These are phyloP conservation scores for Drosophila borealis DNA, from an alignment of 2,888 invertebrate genomes.

Conservation along the genomic window DNA sequence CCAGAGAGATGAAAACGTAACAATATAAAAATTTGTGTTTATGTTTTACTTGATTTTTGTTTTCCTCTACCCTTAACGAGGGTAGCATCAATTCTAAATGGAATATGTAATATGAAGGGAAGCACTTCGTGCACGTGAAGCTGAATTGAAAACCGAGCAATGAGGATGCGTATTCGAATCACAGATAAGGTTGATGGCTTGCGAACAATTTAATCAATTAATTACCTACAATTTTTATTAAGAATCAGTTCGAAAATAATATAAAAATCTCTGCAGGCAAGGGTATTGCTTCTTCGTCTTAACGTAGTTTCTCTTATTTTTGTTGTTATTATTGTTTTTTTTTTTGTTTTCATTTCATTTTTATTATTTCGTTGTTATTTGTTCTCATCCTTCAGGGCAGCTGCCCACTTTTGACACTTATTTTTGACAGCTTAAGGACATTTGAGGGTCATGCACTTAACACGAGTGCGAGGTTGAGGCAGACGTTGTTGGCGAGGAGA, in stretches of 20 bases:
- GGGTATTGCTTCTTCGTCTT: slow-evolving; percentile 13
- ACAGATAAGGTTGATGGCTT: no score
- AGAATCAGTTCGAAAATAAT: not conserved
- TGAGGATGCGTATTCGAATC: no score
- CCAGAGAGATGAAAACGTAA: slow-evolving; percentile 65
- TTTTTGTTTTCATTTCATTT: slow-evolving; percentile 38
- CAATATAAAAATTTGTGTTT: slow-evolving; percentile 73
- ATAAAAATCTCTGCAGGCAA: not conserved
- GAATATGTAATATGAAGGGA: not conserved
- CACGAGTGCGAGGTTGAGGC: slow-evolving; percentile 15
- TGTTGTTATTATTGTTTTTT: slow-evolving; percentile 9
- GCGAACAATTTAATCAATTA: no score
- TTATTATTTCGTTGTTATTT: slow-evolving; percentile 61
- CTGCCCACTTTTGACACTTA: slow-evolving; percentile 67
- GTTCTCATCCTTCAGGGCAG: slow-evolving; percentile 18
- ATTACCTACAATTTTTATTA: no score
- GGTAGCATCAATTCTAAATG: not conserved
- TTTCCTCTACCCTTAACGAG: not conserved
- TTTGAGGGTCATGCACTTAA: slow-evolving; percentile 71
- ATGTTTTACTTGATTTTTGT: slow-evolving; percentile 58
- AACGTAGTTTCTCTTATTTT: not conserved
- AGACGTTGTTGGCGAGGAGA: no score
- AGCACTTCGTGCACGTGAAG: no score
- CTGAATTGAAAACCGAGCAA: no score
- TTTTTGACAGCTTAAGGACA: slow-evolving; percentile 77